Percentiles rank a stretch among this genome's conserved stretches.
Evolutionary conservation across 2,888 invertebrate species (phyloP).

Genomic region (Drosophila lutescens): DNA sequence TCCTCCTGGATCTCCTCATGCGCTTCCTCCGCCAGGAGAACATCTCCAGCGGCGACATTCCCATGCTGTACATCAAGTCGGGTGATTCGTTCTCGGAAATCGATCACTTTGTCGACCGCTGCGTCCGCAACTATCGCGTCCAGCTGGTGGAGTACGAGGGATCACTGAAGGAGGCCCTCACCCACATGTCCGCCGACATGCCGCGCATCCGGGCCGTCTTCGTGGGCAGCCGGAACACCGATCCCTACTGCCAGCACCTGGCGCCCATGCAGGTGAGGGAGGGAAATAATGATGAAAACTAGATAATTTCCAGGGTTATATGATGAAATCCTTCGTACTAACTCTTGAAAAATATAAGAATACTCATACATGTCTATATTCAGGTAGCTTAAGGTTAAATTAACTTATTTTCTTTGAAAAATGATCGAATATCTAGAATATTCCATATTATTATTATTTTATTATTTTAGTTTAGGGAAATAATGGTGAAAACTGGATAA

Average conservation of each 20-base stretch:
- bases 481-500: no score
- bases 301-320: no score
- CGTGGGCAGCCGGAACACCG: conserved; percentile 96
- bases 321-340: no score
- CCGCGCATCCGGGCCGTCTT: conserved; percentile 91
- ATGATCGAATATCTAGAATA: no score
- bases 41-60: conserved; percentile 85
- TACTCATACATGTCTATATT: no score
- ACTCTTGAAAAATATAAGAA: no score
- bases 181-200: conserved; percentile 86
- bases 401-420: no score
- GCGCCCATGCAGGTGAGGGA: conserved; percentile 88
- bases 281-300: no score
- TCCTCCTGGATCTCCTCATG: conserved; percentile 89
- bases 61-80: conserved; percentile 91
- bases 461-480: neutral
- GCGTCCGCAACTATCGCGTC: conserved; percentile 89
- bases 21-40: conserved; percentile 77
- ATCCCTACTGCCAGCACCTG: conserved; percentile 91
- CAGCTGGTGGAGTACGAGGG: conserved; percentile 88
- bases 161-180: conserved; percentile 90
- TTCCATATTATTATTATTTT: no score
- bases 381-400: no score
- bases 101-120: conserved; percentile 91
- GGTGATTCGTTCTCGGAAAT: conserved; percentile 93